Evolutionary conservation across 2,888 invertebrate species (phyloP).

Genomic region (Nemapogon koenigi): DNA sequence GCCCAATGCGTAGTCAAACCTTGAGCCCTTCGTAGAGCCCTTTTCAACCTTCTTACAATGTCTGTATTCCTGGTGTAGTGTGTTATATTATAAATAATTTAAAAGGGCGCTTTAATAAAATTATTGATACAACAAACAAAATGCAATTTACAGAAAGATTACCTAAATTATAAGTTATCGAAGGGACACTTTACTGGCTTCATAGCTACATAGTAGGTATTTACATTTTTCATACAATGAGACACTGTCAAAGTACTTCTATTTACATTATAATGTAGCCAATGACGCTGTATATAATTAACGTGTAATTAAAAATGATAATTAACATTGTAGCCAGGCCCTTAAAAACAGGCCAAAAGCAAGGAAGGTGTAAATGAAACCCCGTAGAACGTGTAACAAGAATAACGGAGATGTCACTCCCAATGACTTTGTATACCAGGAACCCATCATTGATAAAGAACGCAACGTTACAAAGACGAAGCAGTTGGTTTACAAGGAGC

Average conservation of each 20-base stretch:
- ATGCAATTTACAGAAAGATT: constrained; percentile 9
- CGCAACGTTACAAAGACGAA: neutral
- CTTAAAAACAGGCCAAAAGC: neutral
- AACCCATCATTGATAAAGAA: constrained; percentile 24
- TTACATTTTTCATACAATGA: no score
- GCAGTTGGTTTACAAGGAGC: neutral
- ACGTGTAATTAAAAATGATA: constrained; percentile 24
- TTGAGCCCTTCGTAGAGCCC: constrained; percentile 48
- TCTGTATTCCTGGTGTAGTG: constrained; percentile 52
- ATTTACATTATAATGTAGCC: no score
- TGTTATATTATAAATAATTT: constrained; percentile 68
- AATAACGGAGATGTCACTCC: constrained; percentile 67
- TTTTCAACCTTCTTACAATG: constrained; percentile 41
- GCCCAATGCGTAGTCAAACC: constrained; percentile 57
- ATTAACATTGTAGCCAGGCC: constrained; percentile 29
- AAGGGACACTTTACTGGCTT: no score
- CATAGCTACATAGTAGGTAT: no score
- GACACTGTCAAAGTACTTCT: no score
- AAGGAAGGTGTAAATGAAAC: constrained; percentile 46
- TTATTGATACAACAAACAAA: constrained; percentile 29
- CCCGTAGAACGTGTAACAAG: constrained; percentile 46
- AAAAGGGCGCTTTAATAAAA: constrained; percentile 48
- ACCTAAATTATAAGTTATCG: neutral
- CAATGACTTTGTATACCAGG: constrained; percentile 65
- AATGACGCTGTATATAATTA: no score